Conservation (phyloP, 2,797 vertebrate genomes). For the Psittacula echo region DNA sequence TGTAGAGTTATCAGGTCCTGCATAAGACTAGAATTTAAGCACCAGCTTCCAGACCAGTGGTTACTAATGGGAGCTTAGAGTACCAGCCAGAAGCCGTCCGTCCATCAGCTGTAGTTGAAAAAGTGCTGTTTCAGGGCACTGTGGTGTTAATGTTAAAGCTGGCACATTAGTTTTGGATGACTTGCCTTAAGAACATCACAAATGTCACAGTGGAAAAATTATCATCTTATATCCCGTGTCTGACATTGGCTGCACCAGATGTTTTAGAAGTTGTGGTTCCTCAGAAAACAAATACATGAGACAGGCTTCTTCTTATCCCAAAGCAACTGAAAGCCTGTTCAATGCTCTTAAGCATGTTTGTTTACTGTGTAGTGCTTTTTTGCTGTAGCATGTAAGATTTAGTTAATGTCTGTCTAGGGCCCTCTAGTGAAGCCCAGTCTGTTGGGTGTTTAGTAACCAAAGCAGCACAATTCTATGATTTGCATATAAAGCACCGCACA, state of each 20-base stretch:
- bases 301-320: not conserved
- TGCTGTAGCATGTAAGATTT: not conserved
- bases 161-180: not conserved
- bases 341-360: not conserved
- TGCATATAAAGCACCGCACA: not conserved
- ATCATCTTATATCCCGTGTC: not conserved
- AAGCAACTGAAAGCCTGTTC: not conserved
- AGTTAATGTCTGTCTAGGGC: not conserved
- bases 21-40: not conserved
- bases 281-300: not conserved
- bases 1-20: not conserved
- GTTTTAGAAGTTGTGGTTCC: not conserved
- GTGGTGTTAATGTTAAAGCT: not conserved
- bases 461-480: not conserved
- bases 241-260: not conserved
- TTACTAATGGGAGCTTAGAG: not conserved
- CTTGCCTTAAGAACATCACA: not conserved
- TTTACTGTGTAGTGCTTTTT: not conserved
- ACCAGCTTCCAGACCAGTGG: not conserved
- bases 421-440: not conserved
- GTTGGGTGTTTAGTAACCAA: not conserved
- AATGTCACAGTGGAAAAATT: not conserved
- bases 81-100: rapidly evolving
- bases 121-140: not conserved
- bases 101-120: not conserved